A percentile compares a stretch with the other conserved stretches of the same genome.
These are phyloP conservation scores for Loxodonta africana DNA, from an alignment of 2,113 vertebrate genomes.

Conservation along the genomic window DNA sequence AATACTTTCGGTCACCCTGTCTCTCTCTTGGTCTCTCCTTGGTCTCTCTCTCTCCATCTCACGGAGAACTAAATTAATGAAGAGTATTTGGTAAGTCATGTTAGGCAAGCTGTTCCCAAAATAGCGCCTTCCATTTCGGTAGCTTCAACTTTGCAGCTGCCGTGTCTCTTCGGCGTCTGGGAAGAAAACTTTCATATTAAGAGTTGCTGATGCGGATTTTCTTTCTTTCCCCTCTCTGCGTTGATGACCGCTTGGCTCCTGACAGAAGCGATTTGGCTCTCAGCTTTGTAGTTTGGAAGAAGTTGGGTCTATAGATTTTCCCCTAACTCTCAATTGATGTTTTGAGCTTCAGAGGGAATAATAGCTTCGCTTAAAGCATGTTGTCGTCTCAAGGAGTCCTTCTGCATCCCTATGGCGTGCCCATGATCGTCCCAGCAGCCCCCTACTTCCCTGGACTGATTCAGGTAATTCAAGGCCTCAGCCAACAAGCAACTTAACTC, in stretches of 20 bases:
- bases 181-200: constrained; percentile 89
- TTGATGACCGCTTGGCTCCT: constrained; percentile 87
- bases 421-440: constrained; percentile 88
- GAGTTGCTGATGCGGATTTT: constrained; percentile 88
- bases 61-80: constrained; percentile 85
- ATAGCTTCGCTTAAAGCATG: constrained; percentile 86
- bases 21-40: constrained; percentile 76
- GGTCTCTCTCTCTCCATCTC: constrained; percentile 19
- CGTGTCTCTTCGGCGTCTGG: constrained; percentile 87
- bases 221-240: constrained; percentile 82
- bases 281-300: constrained; percentile 88
- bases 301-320: constrained; percentile 87
- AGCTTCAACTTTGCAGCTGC: constrained; percentile 88
- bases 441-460: constrained; percentile 89
- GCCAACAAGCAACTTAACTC: constrained; percentile 90
- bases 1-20: constrained; percentile 73
- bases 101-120: constrained; percentile 88
- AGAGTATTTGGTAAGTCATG: constrained; percentile 87
- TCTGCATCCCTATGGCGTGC: constrained; percentile 88
- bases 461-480: constrained; percentile 89
- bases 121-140: constrained; percentile 89
- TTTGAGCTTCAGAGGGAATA: constrained; percentile 87
- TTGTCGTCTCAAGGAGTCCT: constrained; percentile 89
- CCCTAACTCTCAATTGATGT: constrained; percentile 88
- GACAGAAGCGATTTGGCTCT: constrained; percentile 87